Evolutionary conservation across 2,888 invertebrate genomes (phyloP).

Genomic region (Clistopyga incitator): DNA sequence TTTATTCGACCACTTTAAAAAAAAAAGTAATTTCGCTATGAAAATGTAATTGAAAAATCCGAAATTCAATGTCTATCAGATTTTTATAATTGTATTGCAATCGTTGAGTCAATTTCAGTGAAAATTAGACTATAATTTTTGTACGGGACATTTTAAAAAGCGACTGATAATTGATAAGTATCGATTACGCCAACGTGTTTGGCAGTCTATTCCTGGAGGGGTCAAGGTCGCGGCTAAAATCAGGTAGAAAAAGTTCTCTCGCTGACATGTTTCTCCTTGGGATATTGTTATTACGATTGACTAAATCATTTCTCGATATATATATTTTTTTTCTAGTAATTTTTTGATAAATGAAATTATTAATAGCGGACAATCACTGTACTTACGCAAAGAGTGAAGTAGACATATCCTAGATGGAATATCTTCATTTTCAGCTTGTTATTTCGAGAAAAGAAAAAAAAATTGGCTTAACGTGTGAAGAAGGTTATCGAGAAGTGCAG

Average conservation of each 20-base stretch:
- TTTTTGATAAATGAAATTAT: too few species aligned
- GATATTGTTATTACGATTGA: too few species aligned
- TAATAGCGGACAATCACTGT: background rate
- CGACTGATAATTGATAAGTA: background rate
- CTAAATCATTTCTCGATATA: too few species aligned
- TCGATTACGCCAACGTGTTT: background rate
- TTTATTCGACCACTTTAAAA: background rate
- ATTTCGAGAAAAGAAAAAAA: conserved; percentile 8
- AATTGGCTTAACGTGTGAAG: background rate
- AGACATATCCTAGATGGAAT: conserved; percentile 64
- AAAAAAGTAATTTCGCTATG: too few species aligned
- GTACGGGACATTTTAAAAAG: too few species aligned
- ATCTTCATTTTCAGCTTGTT: conserved; percentile 67
- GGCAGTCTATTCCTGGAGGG: background rate
- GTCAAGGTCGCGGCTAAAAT: background rate
- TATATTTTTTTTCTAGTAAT: too few species aligned
- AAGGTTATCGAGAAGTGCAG: background rate
- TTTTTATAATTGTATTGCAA: too few species aligned
- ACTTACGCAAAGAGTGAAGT: conserved; percentile 75
- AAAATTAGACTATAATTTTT: too few species aligned
- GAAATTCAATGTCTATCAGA: too few species aligned
- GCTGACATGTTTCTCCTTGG: too few species aligned
- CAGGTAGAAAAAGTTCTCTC: background rate
- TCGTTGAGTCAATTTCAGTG: too few species aligned
- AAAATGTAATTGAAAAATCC: background rate